Evolutionary conservation across 2,797 vertebrate genomes (phyloP), one percentile per base, ranked within the genome.

Genomic region (Brachyalestes nurse): DNA sequence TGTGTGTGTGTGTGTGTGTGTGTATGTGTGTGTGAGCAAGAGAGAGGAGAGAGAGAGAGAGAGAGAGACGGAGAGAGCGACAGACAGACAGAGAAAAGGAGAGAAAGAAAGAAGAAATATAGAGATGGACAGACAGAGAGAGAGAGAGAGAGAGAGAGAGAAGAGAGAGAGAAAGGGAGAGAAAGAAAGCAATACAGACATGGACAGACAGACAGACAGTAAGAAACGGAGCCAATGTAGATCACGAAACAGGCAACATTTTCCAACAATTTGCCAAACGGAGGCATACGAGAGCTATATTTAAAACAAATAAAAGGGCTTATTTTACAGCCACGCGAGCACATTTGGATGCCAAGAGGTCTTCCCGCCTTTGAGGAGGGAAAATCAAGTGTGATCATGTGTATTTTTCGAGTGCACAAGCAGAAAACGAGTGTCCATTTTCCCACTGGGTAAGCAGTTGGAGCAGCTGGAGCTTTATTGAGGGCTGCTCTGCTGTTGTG

Each of bases 361-460:
- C 58, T 82, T 84, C 75, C 74, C 64, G 73, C 66, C 77, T 83
- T 82, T 85, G 82, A 86, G 79, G 86, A 86, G 82, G 81, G 66
- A 79, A 87, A 87, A 75, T 82, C 81, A 77, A 80, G 78, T 80
- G 73, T 80, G 78, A 78, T 82, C 72, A 51, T 83, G 74, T 87
- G 67, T 88, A 83, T 84, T 86, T 83, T 83, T 78, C 57, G 51
- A 82, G 78, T 83, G 74, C 74, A 67, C 82, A 82, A 75, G 79
- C 84, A 82, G 81, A 78, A 87, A 87, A 81, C 75, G 57, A 78
- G 83, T 78, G 77, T 76, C 82, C 84, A 80, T 83, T 87, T 87
- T 88, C 82, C 82, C 85, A 81, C 82, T 73, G 69, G 75, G 80
- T 90, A 84, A 88, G 86, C 84, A 85, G 82, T 84, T 86, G 57